Percentiles rank a stretch among this genome's conserved stretches.
Conservation (phyloP, 64 coral and sea anemone genomes). For the Montipora capricornis region DNA sequence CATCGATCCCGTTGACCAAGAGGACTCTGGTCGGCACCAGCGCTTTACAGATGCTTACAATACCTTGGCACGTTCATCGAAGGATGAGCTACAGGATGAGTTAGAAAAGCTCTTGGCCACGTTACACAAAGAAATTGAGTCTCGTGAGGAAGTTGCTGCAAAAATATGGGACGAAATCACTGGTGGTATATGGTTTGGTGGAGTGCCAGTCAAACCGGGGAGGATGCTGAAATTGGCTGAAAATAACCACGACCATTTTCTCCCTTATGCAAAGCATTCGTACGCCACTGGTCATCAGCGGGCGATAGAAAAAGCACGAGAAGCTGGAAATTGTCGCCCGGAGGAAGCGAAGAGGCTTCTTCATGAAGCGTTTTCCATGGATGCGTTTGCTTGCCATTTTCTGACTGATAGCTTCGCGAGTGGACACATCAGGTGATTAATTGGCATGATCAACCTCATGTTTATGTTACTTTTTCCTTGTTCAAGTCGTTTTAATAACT, state of each 20-base stretch:
- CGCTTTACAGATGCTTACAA: not conserved
- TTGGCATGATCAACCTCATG: too few relatives aligned
- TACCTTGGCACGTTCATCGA: not conserved
- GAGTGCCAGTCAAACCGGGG: not conserved
- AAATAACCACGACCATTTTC: conserved; percentile 55
- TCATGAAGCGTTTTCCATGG: conserved; percentile 7
- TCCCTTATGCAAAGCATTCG: conserved; percentile 25
- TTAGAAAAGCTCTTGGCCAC: not conserved
- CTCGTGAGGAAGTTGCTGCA: not conserved
- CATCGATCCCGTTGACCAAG: not conserved
- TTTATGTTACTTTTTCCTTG: too few relatives aligned
- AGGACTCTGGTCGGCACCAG: not conserved
- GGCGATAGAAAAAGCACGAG: not conserved
- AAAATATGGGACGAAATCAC: conserved; percentile 34
- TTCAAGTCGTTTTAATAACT: too few relatives aligned
- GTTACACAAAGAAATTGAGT: not conserved
- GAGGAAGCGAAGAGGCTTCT: not conserved
- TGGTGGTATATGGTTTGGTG: conserved; percentile 13
- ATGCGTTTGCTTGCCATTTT: not conserved
- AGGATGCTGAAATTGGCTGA: conserved; percentile 7
- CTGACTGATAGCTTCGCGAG: not conserved
- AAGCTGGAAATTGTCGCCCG: not conserved
- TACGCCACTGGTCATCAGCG: not conserved
- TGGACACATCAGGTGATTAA: not conserved
- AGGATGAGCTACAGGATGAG: not conserved